A percentile compares a stretch with the other conserved stretches of the same genome.
Conservation (phyloP, 2,888 invertebrate genomes). For the Eupithecia abbreviata region DNA sequence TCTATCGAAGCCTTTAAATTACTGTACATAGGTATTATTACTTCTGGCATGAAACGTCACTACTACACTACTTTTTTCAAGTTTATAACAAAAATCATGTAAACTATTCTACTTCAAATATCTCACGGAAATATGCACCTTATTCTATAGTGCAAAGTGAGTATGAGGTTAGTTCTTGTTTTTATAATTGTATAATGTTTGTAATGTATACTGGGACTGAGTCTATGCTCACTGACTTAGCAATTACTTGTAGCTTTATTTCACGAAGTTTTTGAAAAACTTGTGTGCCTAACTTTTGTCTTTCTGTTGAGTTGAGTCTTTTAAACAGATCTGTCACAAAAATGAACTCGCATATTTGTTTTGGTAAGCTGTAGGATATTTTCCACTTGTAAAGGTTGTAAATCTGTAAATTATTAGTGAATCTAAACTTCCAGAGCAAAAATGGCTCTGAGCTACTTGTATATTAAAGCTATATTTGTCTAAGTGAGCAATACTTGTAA, state of each 20-base stretch:
- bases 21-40: conserved; percentile 1
- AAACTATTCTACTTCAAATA: not conserved
- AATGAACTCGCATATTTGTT: not conserved
- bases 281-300: not conserved
- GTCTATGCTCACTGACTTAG: conserved; percentile 25
- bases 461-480: conserved; percentile 1
- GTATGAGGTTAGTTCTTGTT: conserved; percentile 17
- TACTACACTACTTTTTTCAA: not conserved
- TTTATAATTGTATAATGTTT: conserved; percentile 16
- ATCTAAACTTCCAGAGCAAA: conserved; percentile 7
- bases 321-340: not conserved
- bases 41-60: not conserved
- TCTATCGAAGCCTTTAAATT: conserved; percentile 4
- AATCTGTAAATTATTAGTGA: conserved; percentile 15
- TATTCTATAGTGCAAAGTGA: conserved; percentile 31
- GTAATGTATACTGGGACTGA: conserved; percentile 20
- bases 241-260: conserved; percentile 5
- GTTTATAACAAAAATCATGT: conserved; percentile 5
- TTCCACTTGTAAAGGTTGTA: conserved; percentile 15
- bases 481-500: conserved; percentile 17
- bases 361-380: not conserved
- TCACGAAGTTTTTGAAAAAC: not conserved
- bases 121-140: conserved; percentile 30
- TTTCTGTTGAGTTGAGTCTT: not conserved
- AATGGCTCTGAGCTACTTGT: not conserved